Evolutionary conservation across 2,888 invertebrate species (phyloP).

Genomic region (Ethmia dodecea): DNA sequence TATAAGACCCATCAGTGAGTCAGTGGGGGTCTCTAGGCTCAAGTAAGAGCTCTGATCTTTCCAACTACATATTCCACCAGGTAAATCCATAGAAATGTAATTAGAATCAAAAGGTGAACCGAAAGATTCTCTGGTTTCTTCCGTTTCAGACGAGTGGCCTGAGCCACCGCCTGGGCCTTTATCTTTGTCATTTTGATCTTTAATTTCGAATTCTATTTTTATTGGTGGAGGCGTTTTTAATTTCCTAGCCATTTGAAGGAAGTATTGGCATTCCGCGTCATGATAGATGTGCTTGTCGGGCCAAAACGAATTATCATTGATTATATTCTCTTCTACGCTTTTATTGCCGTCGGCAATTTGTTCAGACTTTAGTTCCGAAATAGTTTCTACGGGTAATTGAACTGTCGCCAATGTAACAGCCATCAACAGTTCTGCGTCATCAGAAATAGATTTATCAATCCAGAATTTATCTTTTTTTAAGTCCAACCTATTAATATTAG

Average conservation of each 20-base stretch:
- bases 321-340: conserved; percentile 45
- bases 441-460: conserved; percentile 74
- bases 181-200: conserved; percentile 77
- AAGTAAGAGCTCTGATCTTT: conserved; percentile 88
- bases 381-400: conserved; percentile 14
- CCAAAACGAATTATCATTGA: conserved; percentile 77
- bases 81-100: conserved; percentile 84
- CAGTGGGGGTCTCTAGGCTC: conserved; percentile 72
- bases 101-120: conserved; percentile 72
- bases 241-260: conserved; percentile 70
- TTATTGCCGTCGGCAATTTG: conserved; percentile 15
- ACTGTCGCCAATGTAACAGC: conserved; percentile 30
- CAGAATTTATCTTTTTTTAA: conserved; percentile 77
- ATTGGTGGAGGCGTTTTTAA: conserved; percentile 39
- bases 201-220: conserved; percentile 32
- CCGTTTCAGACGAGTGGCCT: conserved; percentile 70
- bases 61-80: conserved; percentile 89
- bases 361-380: conserved; percentile 12
- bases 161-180: conserved; percentile 79
- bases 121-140: conserved; percentile 42
- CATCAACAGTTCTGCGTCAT: conserved; percentile 76
- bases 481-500: conserved; percentile 50
- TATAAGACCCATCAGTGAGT: conserved; percentile 31
- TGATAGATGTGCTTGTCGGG: conserved; percentile 78
- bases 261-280: conserved; percentile 81